Conservation (phyloP, 1,140 invertebrate species). For the Metaphire vulgaris region DNA sequence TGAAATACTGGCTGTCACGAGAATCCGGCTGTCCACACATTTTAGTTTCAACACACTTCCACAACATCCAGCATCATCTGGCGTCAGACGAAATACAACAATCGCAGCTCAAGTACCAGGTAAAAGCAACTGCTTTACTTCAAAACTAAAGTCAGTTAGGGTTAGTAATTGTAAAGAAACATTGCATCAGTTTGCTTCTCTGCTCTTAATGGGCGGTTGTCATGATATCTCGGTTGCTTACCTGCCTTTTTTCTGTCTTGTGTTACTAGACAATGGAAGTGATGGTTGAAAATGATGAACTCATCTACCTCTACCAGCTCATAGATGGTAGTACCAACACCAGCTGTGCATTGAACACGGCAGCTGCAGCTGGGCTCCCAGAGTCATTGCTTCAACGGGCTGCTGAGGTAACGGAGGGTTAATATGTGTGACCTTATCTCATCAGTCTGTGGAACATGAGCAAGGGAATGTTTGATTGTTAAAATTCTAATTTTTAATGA, state of each 20-base stretch:
- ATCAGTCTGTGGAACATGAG: neutral
- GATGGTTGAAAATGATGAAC: conserved; percentile 53
- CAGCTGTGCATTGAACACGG: conserved; percentile 59
- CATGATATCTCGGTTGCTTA: too few species aligned
- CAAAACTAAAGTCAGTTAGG: neutral
- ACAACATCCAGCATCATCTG: conserved; percentile 56
- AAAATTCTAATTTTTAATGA: too few species aligned
- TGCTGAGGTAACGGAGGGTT: conserved; percentile 38
- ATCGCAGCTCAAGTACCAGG: conserved; percentile 39
- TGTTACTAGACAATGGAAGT: conserved; percentile 58
- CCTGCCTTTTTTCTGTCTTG: too few species aligned
- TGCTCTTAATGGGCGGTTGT: too few species aligned
- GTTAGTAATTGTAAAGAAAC: conserved; percentile 15
- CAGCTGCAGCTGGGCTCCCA: conserved; percentile 53
- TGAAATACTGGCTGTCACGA: conserved; percentile 60
- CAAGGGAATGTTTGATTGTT: neutral
- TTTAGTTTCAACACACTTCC: conserved; percentile 70
- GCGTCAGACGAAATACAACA: conserved; percentile 37
- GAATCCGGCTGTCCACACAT: conserved; percentile 63
- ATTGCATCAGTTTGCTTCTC: too few species aligned
- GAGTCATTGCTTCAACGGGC: conserved; percentile 47
- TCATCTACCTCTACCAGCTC: conserved; percentile 61
- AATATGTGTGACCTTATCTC: neutral
- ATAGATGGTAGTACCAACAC: conserved; percentile 53
- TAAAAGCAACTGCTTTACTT: neutral